Percentiles rank a stretch among this genome's conserved stretches.
Conservation (phyloP, 2,113 vertebrate genomes). For the Gymnocephalus cernua region DNA sequence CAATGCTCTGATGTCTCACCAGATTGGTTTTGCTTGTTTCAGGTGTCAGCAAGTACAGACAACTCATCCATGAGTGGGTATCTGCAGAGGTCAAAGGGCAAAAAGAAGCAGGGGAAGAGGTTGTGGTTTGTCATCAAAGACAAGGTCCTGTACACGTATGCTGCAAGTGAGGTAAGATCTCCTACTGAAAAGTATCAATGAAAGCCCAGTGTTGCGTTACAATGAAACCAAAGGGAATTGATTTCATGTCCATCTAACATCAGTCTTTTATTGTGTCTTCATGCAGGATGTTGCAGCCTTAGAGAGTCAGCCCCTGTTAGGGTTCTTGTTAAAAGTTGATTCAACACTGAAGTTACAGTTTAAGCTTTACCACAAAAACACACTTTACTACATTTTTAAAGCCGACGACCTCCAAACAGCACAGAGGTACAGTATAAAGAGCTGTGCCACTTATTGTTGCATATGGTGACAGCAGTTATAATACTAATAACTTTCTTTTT, state of each 20-base stretch:
- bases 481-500: constrained; percentile 11
- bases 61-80: constrained; percentile 98
- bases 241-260: constrained; percentile 3
- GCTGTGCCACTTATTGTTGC: background rate
- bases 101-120: constrained; percentile 94
- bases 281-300: constrained; percentile 94
- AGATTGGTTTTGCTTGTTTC: constrained; percentile 23
- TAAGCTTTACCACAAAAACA: constrained; percentile 95
- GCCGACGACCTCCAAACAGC: constrained; percentile 91
- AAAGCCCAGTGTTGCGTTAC: background rate
- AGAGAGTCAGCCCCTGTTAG: constrained; percentile 95
- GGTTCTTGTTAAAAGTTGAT: constrained; percentile 91
- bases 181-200: background rate
- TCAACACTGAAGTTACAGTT: constrained; percentile 86
- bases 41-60: constrained; percentile 95
- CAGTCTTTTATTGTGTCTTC: constrained; percentile 1
- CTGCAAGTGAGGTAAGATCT: constrained; percentile 94
- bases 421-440: constrained; percentile 86
- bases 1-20: constrained; percentile 19
- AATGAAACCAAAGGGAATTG: background rate
- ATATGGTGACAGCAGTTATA: background rate
- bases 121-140: constrained; percentile 99
- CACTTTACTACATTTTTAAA: constrained; percentile 93
- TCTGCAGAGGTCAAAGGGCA: constrained; percentile 91
- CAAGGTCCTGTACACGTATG: constrained; percentile 97